Evolutionary conservation across 2,888 invertebrate species (phyloP), one percentile per base, ranked within the genome.

Genomic region (Herminia tarsipennalis): DNA sequence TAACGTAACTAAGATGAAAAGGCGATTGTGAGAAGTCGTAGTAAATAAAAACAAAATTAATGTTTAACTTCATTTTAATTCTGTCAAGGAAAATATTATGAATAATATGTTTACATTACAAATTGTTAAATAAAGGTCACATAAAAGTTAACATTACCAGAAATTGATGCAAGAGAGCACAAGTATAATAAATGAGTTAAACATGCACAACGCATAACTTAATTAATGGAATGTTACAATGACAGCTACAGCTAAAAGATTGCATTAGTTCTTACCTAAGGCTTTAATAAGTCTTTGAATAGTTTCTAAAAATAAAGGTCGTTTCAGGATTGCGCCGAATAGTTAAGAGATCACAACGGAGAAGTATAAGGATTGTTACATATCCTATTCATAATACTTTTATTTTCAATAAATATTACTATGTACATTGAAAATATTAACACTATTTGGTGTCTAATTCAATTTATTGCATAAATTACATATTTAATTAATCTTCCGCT

Each of bases 391-490:
- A 49, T 54, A 56, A 66, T 50, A 54, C 44, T 51, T 52, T 57
- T 60, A 47, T 57, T 56, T 52, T 58, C 39, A 64, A 64, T 64
- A 66, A 59, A 56, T 63, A 67, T 66, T 57, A 49, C 56, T 74
- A 68, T 69, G 59, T 66, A 66, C 66, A 66, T 52, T 48, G 63
- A 53, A 57, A 60, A 50, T 61, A 66, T 63, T 65, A 56, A 62
- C 60, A 63, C 55, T 63, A 61, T 54, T n/a, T 54, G 62, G 46
- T 66, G 59, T 67, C 62, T 63, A 62, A 69, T 55, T 41, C 45
- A 56, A 55, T 66, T 77, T 68, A 73, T 78, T 75, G 74, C 73
- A 70, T 73, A 67, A 66, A 57, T n/a, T n/a, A n/a, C n/a, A 54
- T 66, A 63, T 56, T 57, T 56, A 72, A 72, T 70, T 70, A 56